Evolutionary conservation across 2,797 vertebrate species (phyloP).

Genomic region (Melanotaenia parkinsoni): DNA sequence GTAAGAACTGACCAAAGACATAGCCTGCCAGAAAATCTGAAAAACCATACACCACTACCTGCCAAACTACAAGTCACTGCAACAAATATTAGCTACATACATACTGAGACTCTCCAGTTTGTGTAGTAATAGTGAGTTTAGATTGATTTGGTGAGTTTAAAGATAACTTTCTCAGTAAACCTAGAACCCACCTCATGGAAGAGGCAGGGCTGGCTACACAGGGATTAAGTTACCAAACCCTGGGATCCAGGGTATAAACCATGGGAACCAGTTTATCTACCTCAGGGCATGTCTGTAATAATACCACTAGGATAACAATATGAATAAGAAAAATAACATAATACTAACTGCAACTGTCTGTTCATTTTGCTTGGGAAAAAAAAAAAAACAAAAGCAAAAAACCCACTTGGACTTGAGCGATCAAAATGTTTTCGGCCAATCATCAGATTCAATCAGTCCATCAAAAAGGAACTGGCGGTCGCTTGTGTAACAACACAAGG

Average conservation of each 20-base stretch:
- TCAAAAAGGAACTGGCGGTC: conserved; percentile 30
- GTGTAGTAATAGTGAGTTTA: conserved; percentile 20
- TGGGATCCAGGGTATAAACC: conserved; percentile 65
- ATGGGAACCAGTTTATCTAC: conserved; percentile 73
- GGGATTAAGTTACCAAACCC: conserved; percentile 75
- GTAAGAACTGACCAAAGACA: neutral
- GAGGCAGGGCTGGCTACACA: conserved; percentile 59
- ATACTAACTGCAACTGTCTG: conserved; percentile 11
- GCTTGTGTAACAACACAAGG: conserved; percentile 48
- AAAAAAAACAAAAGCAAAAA: neutral
- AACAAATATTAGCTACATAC: conserved; percentile 21
- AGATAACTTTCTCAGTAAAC: conserved; percentile 77
- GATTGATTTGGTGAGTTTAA: conserved; percentile 41
- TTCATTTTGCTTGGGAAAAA: neutral
- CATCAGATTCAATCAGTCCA: conserved; percentile 15
- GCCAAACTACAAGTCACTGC: conserved; percentile 2
- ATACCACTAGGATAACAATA: conserved; percentile 60
- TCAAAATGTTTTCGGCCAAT: conserved; percentile 15
- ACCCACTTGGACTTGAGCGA: neutral
- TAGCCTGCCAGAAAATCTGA: conserved; percentile 3
- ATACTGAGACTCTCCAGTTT: neutral
- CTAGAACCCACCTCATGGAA: conserved; percentile 58
- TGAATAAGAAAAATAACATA: conserved; percentile 53
- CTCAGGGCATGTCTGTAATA: conserved; percentile 63
- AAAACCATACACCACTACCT: neutral